Evolutionary conservation across 2,113 vertebrate genomes (phyloP).

Genomic region (Pleuronectes platessa): DNA sequence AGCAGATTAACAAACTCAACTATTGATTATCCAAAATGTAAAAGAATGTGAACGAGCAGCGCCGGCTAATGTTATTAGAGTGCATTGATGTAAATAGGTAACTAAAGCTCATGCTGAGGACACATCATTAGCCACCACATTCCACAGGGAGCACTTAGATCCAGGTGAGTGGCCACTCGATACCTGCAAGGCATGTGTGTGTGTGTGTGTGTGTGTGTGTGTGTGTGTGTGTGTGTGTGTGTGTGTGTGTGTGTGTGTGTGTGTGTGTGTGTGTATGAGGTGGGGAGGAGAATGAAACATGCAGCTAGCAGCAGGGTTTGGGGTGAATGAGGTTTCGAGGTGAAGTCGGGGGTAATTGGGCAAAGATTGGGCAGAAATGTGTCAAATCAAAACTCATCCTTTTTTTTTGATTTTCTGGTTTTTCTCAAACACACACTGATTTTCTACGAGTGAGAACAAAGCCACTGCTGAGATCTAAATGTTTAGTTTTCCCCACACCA

Average conservation of each 20-base stretch:
- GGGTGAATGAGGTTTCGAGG: conserved; percentile 63
- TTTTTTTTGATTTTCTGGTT: neutral
- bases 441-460: neutral
- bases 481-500: conserved; percentile 47
- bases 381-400: conserved; percentile 15
- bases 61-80: conserved; percentile 53
- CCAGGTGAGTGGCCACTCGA: conserved; percentile 78
- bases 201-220: conserved; percentile 28
- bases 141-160: conserved; percentile 76
- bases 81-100: conserved; percentile 79
- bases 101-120: conserved; percentile 82
- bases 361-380: conserved; percentile 34
- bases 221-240: conserved; percentile 11
- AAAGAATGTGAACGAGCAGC: conserved; percentile 24
- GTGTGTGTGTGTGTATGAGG: conserved; percentile 34
- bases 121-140: conserved; percentile 78
- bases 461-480: neutral
- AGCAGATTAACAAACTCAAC: neutral
- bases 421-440: neutral
- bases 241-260: conserved; percentile 16
- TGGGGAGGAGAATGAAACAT: conserved; percentile 72
- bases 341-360: conserved; percentile 60
- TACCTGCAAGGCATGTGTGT: conserved; percentile 68
- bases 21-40: conserved; percentile 19
- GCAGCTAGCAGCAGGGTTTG: conserved; percentile 70